Evolutionary conservation across 2,888 invertebrate genomes (phyloP), one percentile per base, ranked within the genome.

Genomic region (Brachypalpus laphriformis): DNA sequence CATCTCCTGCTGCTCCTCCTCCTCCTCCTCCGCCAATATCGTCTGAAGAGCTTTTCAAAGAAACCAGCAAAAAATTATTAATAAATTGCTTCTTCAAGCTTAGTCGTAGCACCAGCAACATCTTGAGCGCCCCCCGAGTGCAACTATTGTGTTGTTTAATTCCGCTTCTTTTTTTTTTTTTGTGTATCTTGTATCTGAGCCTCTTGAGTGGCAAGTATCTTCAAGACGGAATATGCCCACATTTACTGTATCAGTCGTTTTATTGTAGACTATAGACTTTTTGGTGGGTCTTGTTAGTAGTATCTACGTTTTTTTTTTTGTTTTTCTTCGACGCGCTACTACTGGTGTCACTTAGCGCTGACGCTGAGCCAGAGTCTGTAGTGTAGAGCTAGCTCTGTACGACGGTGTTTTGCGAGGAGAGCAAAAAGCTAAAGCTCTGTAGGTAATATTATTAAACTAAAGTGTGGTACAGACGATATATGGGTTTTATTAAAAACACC

Each of bases 391-490:
- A 61, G 51, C 59, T 11, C 47, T 22, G n/a, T 25, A 45, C 56
- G n/a, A 42, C 42, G 59, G 61, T 61, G 22, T 61, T 81, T 81
- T 70, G 78, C 74, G 83, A 83, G 47, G 66, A 83, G 74, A 80
- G 83, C 75, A 85, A 71, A 85, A 85, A 85, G 81, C 81, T 70
- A 66, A 85, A 85, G 85, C 85, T 85, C 82, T 87, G 51, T 76
- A 42, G 66, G 68, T 59, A 82, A 56, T 71, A 78, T 80, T 82
- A 87, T 88, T 70, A 85, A 83, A 81, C 76, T 77, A 70, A 82
- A 86, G 82, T 82, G 59, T 86, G 86, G 78, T 78, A 28, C 72
- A 78, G 87, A 81, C 72, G 74, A 81, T 81, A 74, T 77, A 83
- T 82, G 80, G 76, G 51, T 76, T 81, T 81, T 77, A 81, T 74